phyloP scores from a whole-genome alignment of 2,888 invertebrate species.

The Andrena dorsata region DNA sequence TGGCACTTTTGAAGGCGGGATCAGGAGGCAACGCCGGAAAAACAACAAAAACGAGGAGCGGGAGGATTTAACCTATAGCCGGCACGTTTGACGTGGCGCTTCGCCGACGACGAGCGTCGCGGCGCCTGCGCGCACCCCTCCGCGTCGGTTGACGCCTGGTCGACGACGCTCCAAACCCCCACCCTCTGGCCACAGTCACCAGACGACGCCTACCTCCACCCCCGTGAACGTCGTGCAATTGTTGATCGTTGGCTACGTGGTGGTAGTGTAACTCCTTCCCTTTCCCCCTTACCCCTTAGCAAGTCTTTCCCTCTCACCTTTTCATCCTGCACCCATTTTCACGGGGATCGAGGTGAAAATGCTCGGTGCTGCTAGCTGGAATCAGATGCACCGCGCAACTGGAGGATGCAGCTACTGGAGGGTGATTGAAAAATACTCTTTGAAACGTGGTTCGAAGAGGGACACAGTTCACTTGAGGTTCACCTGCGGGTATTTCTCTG shows the following conservation, averaged over 20 bases:
- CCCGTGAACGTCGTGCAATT: constrained; percentile 76
- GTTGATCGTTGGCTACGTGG: constrained; percentile 80
- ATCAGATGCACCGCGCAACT: constrained; percentile 33
- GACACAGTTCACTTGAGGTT: background rate
- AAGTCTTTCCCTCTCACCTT: constrained; percentile 14
- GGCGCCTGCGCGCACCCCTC: constrained; percentile 78
- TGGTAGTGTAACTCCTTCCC: constrained; percentile 54
- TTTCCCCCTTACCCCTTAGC: constrained; percentile 19
- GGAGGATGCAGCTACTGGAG: background rate
- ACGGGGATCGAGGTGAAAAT: constrained; percentile 6
- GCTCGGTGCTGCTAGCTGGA: constrained; percentile 4
- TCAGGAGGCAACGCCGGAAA: constrained; percentile 84
- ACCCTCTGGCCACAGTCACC: constrained; percentile 44
- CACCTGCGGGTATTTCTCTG: background rate
- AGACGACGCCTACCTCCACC: constrained; percentile 68
- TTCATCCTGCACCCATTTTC: constrained; percentile 8
- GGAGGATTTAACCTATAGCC: constrained; percentile 85
- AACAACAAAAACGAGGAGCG: constrained; percentile 82
- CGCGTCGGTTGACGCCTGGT: constrained; percentile 66
- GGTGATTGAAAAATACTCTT: constrained; percentile 23
- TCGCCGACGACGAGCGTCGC: constrained; percentile 76
- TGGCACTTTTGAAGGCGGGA: constrained; percentile 84
- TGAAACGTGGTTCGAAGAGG: background rate
- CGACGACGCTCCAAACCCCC: constrained; percentile 53
- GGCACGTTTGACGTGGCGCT: constrained; percentile 83